Conservation (phyloP, 1,140 invertebrate species). For the Palaemon carinicauda region DNA sequence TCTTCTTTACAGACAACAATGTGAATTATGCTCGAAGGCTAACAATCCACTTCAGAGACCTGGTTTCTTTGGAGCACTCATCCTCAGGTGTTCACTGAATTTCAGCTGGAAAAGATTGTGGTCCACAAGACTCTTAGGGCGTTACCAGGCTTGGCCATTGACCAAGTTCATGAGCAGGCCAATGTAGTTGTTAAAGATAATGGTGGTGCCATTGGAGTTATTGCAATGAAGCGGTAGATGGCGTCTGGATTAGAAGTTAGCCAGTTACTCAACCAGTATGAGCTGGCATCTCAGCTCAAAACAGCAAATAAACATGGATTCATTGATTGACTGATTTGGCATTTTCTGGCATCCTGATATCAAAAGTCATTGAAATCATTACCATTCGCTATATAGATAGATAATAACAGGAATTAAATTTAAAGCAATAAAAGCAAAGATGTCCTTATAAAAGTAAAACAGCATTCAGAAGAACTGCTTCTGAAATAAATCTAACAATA, state of each 20-base stretch:
- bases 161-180: neutral
- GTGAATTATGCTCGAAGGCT: conserved; percentile 1
- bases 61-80: neutral
- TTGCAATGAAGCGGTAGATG: neutral
- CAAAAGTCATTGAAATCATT: too few relatives aligned
- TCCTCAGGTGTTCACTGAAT: neutral
- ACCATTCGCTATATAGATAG: too few relatives aligned
- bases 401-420: too few relatives aligned
- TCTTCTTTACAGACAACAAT: neutral
- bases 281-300: too few relatives aligned
- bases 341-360: too few relatives aligned
- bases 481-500: too few relatives aligned
- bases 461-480: too few relatives aligned
- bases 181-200: neutral
- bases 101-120: neutral
- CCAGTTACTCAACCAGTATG: neutral
- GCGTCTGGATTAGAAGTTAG: neutral
- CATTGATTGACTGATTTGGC: too few relatives aligned
- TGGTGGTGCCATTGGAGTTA: neutral
- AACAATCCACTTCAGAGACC: neutral
- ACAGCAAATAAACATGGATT: neutral
- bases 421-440: too few relatives aligned
- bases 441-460: too few relatives aligned
- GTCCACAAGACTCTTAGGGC: neutral
- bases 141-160: neutral